A percentile compares a stretch with the other conserved stretches of the same genome.
Evolutionary conservation across 2,888 invertebrate genomes (phyloP).

Genomic region (Drosophila hamatofila): DNA sequence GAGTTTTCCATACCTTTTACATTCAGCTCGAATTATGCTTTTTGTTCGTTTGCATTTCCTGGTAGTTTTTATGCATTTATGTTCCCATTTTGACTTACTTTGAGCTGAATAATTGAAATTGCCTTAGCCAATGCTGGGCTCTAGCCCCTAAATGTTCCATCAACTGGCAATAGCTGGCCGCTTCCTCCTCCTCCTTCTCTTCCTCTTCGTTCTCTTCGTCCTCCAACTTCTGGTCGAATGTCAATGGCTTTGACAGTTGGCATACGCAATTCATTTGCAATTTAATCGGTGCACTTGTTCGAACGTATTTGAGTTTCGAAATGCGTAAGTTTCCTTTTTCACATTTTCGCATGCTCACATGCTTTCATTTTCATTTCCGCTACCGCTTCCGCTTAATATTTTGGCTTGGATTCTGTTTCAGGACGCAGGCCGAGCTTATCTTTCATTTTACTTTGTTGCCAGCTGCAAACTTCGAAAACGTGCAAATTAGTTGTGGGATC

Average conservation of each 20-base stretch:
- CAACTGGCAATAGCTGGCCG: not conserved
- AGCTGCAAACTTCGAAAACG: conserved; percentile 40
- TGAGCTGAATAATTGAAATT: not conserved
- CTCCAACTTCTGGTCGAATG: not conserved
- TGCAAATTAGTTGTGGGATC: conserved; percentile 64
- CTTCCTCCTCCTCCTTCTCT: not conserved
- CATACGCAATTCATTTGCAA: conserved; percentile 6
- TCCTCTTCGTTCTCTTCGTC: not conserved
- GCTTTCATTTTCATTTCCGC: conserved; percentile 11
- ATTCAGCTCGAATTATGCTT: not conserved
- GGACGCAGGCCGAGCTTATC: not conserved
- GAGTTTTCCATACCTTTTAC: not conserved
- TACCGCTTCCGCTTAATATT: conserved; percentile 34
- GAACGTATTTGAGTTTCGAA: conserved; percentile 12
- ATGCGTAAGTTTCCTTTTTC: conserved; percentile 30
- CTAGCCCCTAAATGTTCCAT: not conserved
- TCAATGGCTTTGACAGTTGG: conserved; percentile 13
- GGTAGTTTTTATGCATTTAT: not conserved
- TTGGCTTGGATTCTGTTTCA: conserved; percentile 13
- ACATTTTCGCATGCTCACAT: not conserved
- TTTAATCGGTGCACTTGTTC: conserved; percentile 4
- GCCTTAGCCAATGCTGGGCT: not conserved
- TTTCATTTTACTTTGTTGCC: conserved; percentile 44
- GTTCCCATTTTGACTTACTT: not conserved
- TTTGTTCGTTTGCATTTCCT: not conserved